phyloP scores from a whole-genome alignment of 2,888 invertebrate genomes.

The Cerastis rubricosa region DNA sequence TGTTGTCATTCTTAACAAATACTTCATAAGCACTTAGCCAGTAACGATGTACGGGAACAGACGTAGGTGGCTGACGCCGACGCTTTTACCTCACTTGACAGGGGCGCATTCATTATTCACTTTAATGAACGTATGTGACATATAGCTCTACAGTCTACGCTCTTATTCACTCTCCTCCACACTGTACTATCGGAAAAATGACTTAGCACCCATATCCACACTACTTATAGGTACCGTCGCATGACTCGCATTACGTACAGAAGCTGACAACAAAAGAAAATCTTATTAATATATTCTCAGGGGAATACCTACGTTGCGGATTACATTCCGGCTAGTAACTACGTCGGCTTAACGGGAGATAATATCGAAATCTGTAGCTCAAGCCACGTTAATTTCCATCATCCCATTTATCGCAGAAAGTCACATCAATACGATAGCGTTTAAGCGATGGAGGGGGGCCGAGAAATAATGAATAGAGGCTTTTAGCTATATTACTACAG shows the following conservation, averaged over 20 bases:
- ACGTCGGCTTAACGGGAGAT: conserved; percentile 54
- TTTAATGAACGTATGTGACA: conserved; percentile 46
- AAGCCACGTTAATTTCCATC: conserved; percentile 67
- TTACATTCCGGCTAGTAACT: conserved; percentile 60
- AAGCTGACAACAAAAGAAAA: conserved; percentile 59
- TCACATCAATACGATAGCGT: conserved; percentile 73
- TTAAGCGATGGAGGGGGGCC: conserved; percentile 70
- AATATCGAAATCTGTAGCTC: conserved; percentile 63
- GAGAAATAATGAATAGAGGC: conserved; percentile 82
- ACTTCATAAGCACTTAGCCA: conserved; percentile 63
- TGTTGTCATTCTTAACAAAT: conserved; percentile 62
- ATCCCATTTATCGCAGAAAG: conserved; percentile 68
- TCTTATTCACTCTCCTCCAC: conserved; percentile 7
- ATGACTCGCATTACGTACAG: conserved; percentile 40
- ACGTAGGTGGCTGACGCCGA: conserved; percentile 22
- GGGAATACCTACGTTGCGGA: conserved; percentile 55
- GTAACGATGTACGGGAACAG: conserved; percentile 40
- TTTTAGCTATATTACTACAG: conserved; percentile 83
- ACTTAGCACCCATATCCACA: background rate
- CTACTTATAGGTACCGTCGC: conserved; percentile 6
- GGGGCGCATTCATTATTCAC: conserved; percentile 55
- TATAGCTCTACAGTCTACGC: conserved; percentile 18
- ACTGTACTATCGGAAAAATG: conserved; percentile 35
- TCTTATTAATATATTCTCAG: conserved; percentile 62
- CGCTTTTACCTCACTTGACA: conserved; percentile 48